phyloP scores from a whole-genome alignment of 2,888 invertebrate species.

The Lycia hirtaria region DNA sequence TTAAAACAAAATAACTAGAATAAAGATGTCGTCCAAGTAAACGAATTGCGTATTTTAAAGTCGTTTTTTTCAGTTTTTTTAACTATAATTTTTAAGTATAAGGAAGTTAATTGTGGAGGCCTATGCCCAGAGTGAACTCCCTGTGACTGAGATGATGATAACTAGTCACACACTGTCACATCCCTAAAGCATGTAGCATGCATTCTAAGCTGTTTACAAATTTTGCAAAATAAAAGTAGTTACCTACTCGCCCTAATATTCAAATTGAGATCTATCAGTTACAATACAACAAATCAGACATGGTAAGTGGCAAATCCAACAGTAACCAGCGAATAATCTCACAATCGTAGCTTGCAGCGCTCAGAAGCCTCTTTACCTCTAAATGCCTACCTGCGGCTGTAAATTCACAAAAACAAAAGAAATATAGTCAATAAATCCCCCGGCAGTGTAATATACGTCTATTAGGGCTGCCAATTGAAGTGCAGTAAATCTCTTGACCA shows the following conservation, averaged over 20 bases:
- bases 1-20: no score
- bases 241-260: not conserved
- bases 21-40: no score
- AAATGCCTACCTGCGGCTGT: constrained; percentile 50
- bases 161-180: no score
- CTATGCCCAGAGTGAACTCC: no score
- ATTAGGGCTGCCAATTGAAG: constrained; percentile 76
- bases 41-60: no score
- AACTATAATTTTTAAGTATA: no score
- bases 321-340: constrained; percentile 6
- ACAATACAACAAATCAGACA: constrained; percentile 1
- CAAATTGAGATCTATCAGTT: not conserved
- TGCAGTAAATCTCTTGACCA: constrained; percentile 75
- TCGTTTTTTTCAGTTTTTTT: no score
- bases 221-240: no score
- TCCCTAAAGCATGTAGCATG: no score
- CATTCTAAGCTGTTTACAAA: no score
- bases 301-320: not conserved
- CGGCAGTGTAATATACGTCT: constrained; percentile 82
- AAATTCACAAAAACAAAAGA: constrained; percentile 77
- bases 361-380: constrained; percentile 29
- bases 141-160: no score
- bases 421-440: constrained; percentile 79
- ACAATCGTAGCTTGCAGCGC: constrained; percentile 20
- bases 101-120: no score